Percentiles rank a stretch among this genome's conserved stretches.
Conservation (phyloP, 2,113 vertebrate species). For the Hemiscyllium ocellatum region DNA sequence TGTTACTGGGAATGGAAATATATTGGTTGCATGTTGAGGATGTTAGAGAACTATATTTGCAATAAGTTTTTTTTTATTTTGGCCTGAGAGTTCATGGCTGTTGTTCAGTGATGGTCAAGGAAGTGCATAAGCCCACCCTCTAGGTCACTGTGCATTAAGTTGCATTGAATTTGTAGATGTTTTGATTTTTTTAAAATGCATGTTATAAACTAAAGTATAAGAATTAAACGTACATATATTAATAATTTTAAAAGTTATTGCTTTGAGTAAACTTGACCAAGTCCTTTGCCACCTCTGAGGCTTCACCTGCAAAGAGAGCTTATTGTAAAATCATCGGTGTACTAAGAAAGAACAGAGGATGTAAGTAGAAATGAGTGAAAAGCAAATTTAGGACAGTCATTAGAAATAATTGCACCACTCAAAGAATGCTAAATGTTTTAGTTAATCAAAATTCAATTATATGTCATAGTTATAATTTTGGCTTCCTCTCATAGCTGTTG, state of each 20-base stretch:
- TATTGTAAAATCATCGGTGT: background rate
- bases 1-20: background rate
- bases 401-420: background rate
- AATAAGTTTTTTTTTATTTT: background rate
- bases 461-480: background rate
- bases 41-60: background rate
- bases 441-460: constrained; percentile 1
- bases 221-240: background rate
- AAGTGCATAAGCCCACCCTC: background rate
- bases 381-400: background rate
- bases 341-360: background rate
- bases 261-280: background rate
- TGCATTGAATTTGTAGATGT: background rate
- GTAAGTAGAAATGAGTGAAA: background rate
- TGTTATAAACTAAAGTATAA: background rate
- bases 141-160: background rate
- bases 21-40: background rate
- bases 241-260: background rate
- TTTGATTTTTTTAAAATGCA: background rate
- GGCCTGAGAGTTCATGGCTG: background rate
- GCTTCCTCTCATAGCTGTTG: background rate
- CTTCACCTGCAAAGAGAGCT: background rate
- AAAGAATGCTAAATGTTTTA: background rate
- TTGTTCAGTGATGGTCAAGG: background rate
- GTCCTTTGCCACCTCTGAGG: background rate